Evolutionary conservation across 2,797 vertebrate genomes (phyloP).

Genomic region (Adrianichthys oophorus): DNA sequence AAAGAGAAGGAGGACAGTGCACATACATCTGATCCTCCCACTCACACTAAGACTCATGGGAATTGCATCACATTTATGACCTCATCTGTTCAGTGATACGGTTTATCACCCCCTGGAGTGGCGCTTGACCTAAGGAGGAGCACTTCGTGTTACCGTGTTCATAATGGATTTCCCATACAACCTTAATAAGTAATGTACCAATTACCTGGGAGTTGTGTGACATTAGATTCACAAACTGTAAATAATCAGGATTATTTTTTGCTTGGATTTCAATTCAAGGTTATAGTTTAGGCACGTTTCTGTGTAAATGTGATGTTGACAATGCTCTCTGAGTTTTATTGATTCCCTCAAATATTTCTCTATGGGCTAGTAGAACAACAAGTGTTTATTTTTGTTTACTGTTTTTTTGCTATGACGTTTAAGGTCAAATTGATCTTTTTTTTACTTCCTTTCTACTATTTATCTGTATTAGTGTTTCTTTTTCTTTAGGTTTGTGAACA

Average conservation of each 20-base stretch:
- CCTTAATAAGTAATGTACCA: constrained; percentile 19
- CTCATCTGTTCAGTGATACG: constrained; percentile 58
- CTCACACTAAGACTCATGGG: constrained; percentile 30
- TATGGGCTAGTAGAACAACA: too few species aligned
- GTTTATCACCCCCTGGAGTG: constrained; percentile 50
- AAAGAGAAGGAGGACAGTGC: constrained; percentile 28
- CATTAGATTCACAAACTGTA: constrained; percentile 1
- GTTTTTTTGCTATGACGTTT: too few species aligned
- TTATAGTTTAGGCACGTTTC: constrained; percentile 31
- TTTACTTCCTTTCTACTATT: too few species aligned
- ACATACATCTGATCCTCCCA: constrained; percentile 13
- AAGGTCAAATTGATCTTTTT: too few species aligned
- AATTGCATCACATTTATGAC: constrained; percentile 71
- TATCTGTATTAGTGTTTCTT: too few species aligned
- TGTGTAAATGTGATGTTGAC: constrained; percentile 18
- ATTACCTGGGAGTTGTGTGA: constrained; percentile 9
- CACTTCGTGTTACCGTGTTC: constrained; percentile 19
- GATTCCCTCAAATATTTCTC: not conserved
- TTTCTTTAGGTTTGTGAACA: too few species aligned
- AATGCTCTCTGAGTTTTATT: constrained; percentile 8
- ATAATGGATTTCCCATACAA: constrained; percentile 32
- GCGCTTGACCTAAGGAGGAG: constrained; percentile 43
- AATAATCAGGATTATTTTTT: constrained; percentile 2
- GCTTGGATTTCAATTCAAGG: constrained; percentile 32
- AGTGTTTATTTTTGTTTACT: too few species aligned